Conservation (phyloP, 2,888 invertebrate genomes). For the Lottia scabra region DNA sequence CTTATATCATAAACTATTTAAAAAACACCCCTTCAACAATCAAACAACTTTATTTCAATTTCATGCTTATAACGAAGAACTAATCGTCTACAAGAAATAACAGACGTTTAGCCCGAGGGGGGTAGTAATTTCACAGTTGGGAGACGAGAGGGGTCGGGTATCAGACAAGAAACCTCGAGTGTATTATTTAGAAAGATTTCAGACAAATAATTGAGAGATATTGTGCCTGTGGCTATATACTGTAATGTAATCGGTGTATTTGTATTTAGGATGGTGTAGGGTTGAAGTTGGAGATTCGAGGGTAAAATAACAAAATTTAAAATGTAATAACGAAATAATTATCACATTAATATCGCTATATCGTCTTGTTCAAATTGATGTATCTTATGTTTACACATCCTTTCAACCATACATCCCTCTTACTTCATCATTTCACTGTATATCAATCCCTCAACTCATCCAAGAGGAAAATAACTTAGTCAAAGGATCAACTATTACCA, state of each 20-base stretch:
- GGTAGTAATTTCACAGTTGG: not conserved
- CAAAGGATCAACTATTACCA: not conserved
- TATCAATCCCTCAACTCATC: not conserved
- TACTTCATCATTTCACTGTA: not conserved
- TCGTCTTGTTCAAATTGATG: not conserved
- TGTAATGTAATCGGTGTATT: not conserved
- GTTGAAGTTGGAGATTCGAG: not conserved
- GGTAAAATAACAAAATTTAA: slow-evolving; percentile 3
- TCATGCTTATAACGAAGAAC: not conserved
- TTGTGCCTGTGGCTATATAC: not conserved
- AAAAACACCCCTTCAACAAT: too few species aligned
- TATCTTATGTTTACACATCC: not conserved
- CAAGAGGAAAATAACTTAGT: not conserved
- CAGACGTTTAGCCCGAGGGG: slow-evolving; percentile 2
- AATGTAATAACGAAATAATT: not conserved
- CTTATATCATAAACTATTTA: too few species aligned
- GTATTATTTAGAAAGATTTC: not conserved
- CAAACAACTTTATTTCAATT: not conserved
- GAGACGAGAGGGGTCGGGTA: not conserved
- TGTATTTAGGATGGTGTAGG: not conserved
- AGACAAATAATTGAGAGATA: not conserved
- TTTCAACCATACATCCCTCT: slow-evolving; percentile 3
- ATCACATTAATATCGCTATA: not conserved
- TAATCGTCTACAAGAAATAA: not conserved
- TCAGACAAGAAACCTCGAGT: not conserved